These are phyloP conservation scores for Elephantulus edwardii DNA, from an alignment of 2,113 vertebrate genomes.

Conservation along the genomic window DNA sequence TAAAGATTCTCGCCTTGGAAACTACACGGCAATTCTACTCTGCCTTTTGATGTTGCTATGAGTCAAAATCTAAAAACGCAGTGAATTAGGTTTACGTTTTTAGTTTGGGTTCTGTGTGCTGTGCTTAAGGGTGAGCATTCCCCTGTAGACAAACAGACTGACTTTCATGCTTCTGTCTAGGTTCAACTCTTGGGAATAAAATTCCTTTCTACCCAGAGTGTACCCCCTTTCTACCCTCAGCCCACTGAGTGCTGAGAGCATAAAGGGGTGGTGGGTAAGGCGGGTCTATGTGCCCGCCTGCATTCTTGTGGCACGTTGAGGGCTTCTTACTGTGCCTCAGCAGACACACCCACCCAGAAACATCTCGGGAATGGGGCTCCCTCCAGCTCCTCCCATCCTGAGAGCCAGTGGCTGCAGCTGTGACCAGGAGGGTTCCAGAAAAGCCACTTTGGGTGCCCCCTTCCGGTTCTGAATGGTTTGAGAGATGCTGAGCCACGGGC, in stretches of 20 bases:
- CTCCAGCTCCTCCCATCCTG: not conserved
- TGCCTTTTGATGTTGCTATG: too few species aligned
- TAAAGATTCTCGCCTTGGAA: too few species aligned
- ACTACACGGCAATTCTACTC: too few species aligned
- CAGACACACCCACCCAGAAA: slow-evolving; percentile 69
- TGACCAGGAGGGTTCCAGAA: not conserved
- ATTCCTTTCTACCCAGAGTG: slow-evolving; percentile 33
- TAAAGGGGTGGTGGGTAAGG: not conserved
- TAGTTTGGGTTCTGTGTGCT: not conserved
- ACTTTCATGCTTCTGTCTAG: not conserved
- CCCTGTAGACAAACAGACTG: not conserved
- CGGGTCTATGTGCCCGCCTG: not conserved
- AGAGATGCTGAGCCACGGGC: not conserved
- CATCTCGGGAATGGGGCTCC: slow-evolving; percentile 60
- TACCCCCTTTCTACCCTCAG: not conserved
- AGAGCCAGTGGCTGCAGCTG: slow-evolving; percentile 26
- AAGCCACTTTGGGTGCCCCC: not conserved
- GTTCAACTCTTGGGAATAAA: not conserved
- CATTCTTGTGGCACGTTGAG: slow-evolving; percentile 68
- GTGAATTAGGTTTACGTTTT: too few species aligned
- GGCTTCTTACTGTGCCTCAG: slow-evolving; percentile 27
- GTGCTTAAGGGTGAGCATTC: not conserved
- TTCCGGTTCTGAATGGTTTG: slow-evolving; percentile 39
- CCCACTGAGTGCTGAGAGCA: not conserved
- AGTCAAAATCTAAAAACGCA: too few species aligned